These are phyloP conservation scores for Pterocles gutturalis DNA, from an alignment of 2,113 vertebrate species.

Conservation along the genomic window DNA sequence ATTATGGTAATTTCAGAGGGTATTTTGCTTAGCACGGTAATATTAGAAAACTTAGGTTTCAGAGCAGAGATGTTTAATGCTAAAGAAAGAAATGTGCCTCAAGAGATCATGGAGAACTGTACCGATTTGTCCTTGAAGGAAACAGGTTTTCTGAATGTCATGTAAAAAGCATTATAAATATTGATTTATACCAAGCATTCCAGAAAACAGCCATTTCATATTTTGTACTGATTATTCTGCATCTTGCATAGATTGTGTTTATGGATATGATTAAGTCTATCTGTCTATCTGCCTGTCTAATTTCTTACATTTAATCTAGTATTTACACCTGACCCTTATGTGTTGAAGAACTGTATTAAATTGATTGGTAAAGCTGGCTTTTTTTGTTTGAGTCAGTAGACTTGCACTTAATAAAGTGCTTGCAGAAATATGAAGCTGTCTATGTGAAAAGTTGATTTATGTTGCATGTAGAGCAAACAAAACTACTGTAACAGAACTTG, in stretches of 20 bases:
- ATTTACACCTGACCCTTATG: not conserved
- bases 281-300: not conserved
- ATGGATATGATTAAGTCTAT: not conserved
- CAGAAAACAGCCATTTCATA: not conserved
- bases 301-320: not conserved
- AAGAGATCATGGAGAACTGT: not conserved
- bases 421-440: not conserved
- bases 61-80: not conserved
- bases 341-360: not conserved
- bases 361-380: not conserved
- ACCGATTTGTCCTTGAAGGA: not conserved
- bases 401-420: not conserved
- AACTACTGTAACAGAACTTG: not conserved
- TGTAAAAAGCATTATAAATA: not conserved
- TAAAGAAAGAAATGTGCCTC: not conserved
- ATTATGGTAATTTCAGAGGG: not conserved
- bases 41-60: not conserved
- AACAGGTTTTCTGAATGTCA: not conserved
- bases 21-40: not conserved
- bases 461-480: not conserved
- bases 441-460: not conserved
- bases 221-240: not conserved
- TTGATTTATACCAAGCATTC: not conserved
- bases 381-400: not conserved
- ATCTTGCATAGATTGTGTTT: not conserved